Evolutionary conservation across 2,113 vertebrate species (phyloP).

Genomic region (Etheostoma spectabile): DNA sequence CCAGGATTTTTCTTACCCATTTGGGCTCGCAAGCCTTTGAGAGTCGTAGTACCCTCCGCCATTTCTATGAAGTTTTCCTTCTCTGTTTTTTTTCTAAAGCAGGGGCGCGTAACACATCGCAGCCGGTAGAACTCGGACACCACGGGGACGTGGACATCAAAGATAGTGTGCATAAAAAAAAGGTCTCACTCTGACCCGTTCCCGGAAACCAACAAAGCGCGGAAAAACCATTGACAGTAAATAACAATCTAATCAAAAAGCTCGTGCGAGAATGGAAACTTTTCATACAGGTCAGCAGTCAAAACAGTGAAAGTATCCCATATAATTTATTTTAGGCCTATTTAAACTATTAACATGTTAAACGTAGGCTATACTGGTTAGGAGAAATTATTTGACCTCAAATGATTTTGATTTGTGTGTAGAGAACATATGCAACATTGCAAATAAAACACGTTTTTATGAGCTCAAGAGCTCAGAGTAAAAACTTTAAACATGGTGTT

Average conservation of each 20-base stretch:
- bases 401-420: not conserved
- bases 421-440: not conserved
- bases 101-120: slow-evolving; percentile 71
- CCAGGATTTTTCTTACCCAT: slow-evolving; percentile 78
- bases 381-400: not conserved
- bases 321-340: not conserved
- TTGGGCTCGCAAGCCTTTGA: slow-evolving; percentile 86
- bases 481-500: not conserved
- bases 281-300: not conserved
- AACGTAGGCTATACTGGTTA: not conserved
- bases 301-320: not conserved
- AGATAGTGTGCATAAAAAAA: accelerated
- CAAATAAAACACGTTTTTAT: not conserved
- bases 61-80: slow-evolving; percentile 84
- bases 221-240: too few relatives aligned
- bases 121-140: slow-evolving; percentile 68
- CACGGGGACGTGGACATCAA: slow-evolving; percentile 77
- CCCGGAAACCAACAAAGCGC: not conserved
- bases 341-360: too few relatives aligned
- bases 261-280: not conserved
- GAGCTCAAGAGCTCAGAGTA: not conserved
- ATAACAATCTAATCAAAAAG: too few relatives aligned
- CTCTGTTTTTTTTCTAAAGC: slow-evolving; percentile 65
- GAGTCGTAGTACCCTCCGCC: slow-evolving; percentile 86
- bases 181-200: slow-evolving; percentile 46